phyloP scores from a whole-genome alignment of 2,113 vertebrate genomes.

The Callithrix jacchus region DNA sequence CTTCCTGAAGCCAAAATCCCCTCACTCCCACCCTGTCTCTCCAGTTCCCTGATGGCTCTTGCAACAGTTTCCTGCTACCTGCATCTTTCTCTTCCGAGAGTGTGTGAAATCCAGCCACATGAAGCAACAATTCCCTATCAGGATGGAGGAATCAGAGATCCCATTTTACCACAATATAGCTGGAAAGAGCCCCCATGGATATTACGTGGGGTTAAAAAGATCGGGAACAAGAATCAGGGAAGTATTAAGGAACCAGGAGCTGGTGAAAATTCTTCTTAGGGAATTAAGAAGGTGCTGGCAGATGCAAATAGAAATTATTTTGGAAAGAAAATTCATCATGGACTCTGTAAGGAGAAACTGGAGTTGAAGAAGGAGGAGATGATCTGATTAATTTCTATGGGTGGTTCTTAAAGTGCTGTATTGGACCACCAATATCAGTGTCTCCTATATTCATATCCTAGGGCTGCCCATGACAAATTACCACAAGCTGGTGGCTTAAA shows the following conservation, averaged over 20 bases:
- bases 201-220: neutral
- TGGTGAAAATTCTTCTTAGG: conserved; percentile 45
- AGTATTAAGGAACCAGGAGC: neutral
- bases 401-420: neutral
- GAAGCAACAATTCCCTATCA: neutral
- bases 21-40: neutral
- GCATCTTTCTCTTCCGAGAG: neutral
- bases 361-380: neutral
- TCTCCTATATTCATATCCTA: neutral
- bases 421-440: neutral
- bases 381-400: neutral
- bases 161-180: neutral
- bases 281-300: conserved; percentile 21
- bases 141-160: neutral
- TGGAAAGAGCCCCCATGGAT: neutral
- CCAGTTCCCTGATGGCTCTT: neutral
- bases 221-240: conserved; percentile 25
- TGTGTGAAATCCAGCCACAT: neutral
- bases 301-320: conserved; percentile 34
- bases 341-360: neutral
- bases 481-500: neutral
- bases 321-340: neutral
- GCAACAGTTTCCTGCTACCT: conserved; percentile 25
- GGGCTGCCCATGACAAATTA: neutral
- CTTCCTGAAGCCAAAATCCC: conserved; percentile 65